phyloP scores from a whole-genome alignment of 2,888 invertebrate genomes.

The Parapristionchus giblindavisi region DNA sequence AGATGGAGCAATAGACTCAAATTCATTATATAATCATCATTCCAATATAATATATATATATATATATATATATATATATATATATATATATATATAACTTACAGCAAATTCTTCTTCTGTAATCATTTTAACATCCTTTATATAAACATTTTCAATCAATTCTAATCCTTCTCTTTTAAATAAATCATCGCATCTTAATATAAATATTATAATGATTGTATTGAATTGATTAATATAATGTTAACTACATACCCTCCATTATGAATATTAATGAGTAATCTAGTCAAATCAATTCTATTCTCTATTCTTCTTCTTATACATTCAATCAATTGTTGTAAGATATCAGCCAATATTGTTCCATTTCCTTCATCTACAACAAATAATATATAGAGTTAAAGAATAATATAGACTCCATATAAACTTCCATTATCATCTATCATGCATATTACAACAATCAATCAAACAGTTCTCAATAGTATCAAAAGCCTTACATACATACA shows the following conservation, averaged over 20 bases:
- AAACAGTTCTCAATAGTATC: no score
- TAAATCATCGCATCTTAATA: background rate
- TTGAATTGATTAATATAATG: background rate
- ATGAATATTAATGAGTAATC: background rate
- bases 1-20: background rate
- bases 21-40: background rate
- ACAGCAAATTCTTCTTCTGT: slow-evolving; percentile 27
- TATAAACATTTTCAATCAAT: background rate
- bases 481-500: no score
- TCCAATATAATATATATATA: no score
- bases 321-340: slow-evolving; percentile 41
- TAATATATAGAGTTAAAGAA: no score
- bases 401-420: no score
- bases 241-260: slow-evolving; percentile 26
- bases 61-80: no score
- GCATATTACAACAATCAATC: background rate
- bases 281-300: slow-evolving; percentile 14
- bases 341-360: slow-evolving; percentile 44
- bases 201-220: background rate
- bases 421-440: slow-evolving; percentile 2
- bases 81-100: no score
- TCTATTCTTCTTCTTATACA: slow-evolving; percentile 44
- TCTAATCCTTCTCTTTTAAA: slow-evolving; percentile 11
- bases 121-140: background rate
- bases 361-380: background rate